Evolutionary conservation across 2,113 vertebrate genomes (phyloP).

Genomic region (Colaptes auratus): DNA sequence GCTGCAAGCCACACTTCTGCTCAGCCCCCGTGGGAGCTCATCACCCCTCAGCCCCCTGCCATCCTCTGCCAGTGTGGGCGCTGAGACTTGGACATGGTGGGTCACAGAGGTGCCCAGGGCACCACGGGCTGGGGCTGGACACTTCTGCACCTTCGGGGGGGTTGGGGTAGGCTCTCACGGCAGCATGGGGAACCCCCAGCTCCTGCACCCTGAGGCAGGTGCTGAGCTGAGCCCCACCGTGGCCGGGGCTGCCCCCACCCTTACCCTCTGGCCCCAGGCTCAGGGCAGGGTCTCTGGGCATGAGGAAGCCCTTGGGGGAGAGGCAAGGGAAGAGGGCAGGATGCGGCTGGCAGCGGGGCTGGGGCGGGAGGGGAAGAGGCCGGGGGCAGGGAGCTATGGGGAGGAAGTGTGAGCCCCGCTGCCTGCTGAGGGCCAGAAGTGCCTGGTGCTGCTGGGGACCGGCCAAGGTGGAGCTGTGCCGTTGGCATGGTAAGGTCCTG

Average conservation of each 20-base stretch:
- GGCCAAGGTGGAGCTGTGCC: neutral
- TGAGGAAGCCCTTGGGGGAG: neutral
- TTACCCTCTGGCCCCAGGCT: accelerated
- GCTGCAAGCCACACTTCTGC: neutral
- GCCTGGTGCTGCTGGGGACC: neutral
- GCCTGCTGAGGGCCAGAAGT: neutral
- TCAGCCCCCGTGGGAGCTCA: neutral
- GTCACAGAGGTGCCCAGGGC: neutral
- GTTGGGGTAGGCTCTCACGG: accelerated
- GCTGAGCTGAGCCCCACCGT: neutral
- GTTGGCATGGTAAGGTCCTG: neutral
- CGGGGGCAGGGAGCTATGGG: neutral
- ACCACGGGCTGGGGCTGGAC: neutral
- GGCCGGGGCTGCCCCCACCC: accelerated
- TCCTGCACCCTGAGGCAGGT: neutral
- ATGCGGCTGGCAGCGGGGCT: neutral
- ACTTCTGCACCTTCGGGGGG: neutral
- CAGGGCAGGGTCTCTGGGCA: neutral
- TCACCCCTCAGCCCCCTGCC: neutral
- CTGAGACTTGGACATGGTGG: neutral
- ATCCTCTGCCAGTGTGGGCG: accelerated
- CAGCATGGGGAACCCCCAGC: neutral
- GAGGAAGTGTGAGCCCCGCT: constrained; percentile 3
- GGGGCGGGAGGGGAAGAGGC: constrained; percentile 32
- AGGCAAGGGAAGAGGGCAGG: neutral